Conservation (phyloP, 2,113 vertebrate genomes). For the Pterophyllum scalare region DNA sequence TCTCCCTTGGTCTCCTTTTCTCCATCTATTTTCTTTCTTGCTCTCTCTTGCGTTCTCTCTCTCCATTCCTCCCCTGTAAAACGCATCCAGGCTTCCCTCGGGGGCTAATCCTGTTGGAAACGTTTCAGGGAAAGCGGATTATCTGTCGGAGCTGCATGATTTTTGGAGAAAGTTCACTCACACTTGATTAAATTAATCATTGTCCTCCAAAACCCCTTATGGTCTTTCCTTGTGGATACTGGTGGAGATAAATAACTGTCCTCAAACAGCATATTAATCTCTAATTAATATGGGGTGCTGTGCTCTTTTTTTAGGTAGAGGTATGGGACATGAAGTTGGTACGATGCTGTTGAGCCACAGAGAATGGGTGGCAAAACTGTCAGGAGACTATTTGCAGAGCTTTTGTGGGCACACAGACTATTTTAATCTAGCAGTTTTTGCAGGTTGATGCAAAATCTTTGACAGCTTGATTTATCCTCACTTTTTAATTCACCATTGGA, state of each 20-base stretch:
- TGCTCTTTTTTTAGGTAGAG: neutral
- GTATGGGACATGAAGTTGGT: neutral
- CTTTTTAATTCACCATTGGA: conserved; percentile 55
- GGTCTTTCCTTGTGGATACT: conserved; percentile 66
- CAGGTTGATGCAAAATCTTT: conserved; percentile 52
- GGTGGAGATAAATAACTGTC: conserved; percentile 65
- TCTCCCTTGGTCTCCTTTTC: neutral
- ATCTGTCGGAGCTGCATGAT: conserved; percentile 74
- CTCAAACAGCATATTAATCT: conserved; percentile 56
- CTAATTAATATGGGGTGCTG: conserved; percentile 51
- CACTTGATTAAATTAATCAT: conserved; percentile 83
- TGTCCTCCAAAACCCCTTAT: conserved; percentile 71
- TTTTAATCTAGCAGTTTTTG: conserved; percentile 58
- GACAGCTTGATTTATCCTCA: conserved; percentile 62
- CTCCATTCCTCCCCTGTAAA: conserved; percentile 45
- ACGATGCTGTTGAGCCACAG: neutral
- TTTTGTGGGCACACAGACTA: conserved; percentile 25
- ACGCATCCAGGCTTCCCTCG: conserved; percentile 69
- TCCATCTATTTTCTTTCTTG: neutral
- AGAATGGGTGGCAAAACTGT: conserved; percentile 37
- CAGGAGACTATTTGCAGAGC: conserved; percentile 14
- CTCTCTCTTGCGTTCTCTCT: neutral
- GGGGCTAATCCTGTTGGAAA: conserved; percentile 81
- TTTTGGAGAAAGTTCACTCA: conserved; percentile 80
- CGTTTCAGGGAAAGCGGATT: conserved; percentile 81